phyloP scores from a whole-genome alignment of 2,113 vertebrate genomes.

The Meriones unguiculatus region DNA sequence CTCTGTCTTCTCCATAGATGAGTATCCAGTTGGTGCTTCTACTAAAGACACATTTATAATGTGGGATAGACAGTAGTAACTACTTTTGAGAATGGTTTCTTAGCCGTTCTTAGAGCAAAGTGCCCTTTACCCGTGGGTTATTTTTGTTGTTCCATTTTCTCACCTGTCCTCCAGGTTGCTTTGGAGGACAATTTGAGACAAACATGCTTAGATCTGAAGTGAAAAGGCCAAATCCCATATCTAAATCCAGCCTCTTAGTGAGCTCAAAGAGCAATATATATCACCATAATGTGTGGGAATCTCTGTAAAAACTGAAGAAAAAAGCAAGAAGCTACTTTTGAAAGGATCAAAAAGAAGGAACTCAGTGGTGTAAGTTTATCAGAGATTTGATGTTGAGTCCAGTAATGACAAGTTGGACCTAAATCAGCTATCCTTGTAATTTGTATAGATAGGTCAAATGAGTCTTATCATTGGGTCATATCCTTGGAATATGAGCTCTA shows the following conservation, averaged over 20 bases:
- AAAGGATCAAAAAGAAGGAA: neutral
- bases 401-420: neutral
- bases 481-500: neutral
- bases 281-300: neutral
- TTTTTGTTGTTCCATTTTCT: neutral
- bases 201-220: too few species aligned
- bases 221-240: neutral
- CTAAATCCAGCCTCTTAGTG: neutral
- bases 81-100: neutral
- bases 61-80: neutral
- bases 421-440: neutral
- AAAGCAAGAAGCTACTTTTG: neutral
- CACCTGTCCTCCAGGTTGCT: neutral
- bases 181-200: neutral
- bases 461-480: neutral
- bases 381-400: neutral
- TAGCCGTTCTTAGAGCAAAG: neutral
- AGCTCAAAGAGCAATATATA: neutral
- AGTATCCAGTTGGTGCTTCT: neutral
- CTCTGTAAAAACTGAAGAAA: neutral
- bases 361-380: neutral
- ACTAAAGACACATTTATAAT: neutral
- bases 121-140: neutral
- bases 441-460: neutral
- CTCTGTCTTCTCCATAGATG: neutral